phyloP scores from a whole-genome alignment of 2,113 vertebrate species.

The Lamprologus ornatipinnis region DNA sequence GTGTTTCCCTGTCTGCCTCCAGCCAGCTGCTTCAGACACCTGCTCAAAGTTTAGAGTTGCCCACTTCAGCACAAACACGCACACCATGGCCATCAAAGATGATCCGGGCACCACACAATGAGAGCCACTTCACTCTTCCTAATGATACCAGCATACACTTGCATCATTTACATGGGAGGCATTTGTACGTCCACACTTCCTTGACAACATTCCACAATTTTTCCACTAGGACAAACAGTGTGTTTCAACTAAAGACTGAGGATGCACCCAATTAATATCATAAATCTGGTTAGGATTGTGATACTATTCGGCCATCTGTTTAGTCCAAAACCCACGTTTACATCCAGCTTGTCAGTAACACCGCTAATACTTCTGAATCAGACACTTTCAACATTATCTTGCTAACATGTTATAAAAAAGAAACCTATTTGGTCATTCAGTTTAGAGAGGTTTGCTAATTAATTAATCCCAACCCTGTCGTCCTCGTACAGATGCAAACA shows the following conservation, averaged over 20 bases:
- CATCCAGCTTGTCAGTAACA: not conserved
- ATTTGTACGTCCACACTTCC: not conserved
- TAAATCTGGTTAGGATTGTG: not conserved
- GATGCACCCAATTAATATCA: not conserved
- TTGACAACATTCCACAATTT: not conserved
- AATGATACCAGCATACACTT: constrained; percentile 62
- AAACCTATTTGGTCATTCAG: not conserved
- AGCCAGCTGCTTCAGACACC: constrained; percentile 66
- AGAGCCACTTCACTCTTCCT: constrained; percentile 59
- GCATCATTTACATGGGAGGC: constrained; percentile 47
- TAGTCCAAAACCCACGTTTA: not conserved
- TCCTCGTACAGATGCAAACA: not conserved
- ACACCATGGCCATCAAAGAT: constrained; percentile 48
- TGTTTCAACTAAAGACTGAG: not conserved
- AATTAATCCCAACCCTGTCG: not conserved
- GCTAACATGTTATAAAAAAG: not conserved
- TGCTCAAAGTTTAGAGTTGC: constrained; percentile 51
- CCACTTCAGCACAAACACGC: constrained; percentile 55
- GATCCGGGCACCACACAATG: constrained; percentile 58
- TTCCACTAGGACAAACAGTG: not conserved
- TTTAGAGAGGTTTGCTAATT: not conserved
- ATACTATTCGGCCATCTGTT: not conserved
- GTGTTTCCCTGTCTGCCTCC: constrained; percentile 39
- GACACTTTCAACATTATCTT: not conserved
- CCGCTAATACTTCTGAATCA: not conserved